Percentiles rank a stretch among this genome's conserved stretches.
phyloP scores from a whole-genome alignment of 2,797 vertebrate genomes.

The Pagetopsis macropterus region DNA sequence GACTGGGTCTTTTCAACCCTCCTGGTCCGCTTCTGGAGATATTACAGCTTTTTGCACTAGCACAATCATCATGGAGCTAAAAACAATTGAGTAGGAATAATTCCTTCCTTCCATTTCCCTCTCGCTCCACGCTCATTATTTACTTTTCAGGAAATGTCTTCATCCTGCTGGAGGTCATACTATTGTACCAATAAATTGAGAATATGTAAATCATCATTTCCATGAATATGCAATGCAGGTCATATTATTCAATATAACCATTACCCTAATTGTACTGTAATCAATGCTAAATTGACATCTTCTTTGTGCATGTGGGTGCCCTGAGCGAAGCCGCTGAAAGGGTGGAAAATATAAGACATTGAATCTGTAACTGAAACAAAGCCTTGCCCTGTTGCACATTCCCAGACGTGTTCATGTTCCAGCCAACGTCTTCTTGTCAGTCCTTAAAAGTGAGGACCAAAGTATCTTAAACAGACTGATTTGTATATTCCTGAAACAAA shows the following conservation, averaged over 20 bases:
- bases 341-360: slow-evolving; percentile 45
- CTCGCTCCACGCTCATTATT: slow-evolving; percentile 50
- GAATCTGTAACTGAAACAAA: slow-evolving; percentile 59
- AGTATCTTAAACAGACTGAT: slow-evolving; percentile 78
- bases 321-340: slow-evolving; percentile 44
- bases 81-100: slow-evolving; percentile 29
- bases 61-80: slow-evolving; percentile 25
- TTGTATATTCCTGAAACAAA: slow-evolving; percentile 82
- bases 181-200: slow-evolving; percentile 48
- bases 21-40: slow-evolving; percentile 14
- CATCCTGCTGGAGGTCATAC: slow-evolving; percentile 57
- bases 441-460: slow-evolving; percentile 64
- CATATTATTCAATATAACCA: slow-evolving; percentile 65
- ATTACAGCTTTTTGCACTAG: slow-evolving; percentile 28
- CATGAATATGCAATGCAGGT: slow-evolving; percentile 67
- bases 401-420: slow-evolving; percentile 55
- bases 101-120: slow-evolving; percentile 30
- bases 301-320: slow-evolving; percentile 28
- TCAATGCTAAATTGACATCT: slow-evolving; percentile 60
- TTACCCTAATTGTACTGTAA: slow-evolving; percentile 68
- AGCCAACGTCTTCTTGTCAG: slow-evolving; percentile 60
- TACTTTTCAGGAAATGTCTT: slow-evolving; percentile 54
- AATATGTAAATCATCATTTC: slow-evolving; percentile 59
- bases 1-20: slow-evolving; percentile 20
- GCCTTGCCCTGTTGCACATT: slow-evolving; percentile 51